Evolutionary conservation across 2,888 invertebrate genomes (phyloP), one percentile per base, ranked within the genome.

Genomic region (Eristalis intricaria): DNA sequence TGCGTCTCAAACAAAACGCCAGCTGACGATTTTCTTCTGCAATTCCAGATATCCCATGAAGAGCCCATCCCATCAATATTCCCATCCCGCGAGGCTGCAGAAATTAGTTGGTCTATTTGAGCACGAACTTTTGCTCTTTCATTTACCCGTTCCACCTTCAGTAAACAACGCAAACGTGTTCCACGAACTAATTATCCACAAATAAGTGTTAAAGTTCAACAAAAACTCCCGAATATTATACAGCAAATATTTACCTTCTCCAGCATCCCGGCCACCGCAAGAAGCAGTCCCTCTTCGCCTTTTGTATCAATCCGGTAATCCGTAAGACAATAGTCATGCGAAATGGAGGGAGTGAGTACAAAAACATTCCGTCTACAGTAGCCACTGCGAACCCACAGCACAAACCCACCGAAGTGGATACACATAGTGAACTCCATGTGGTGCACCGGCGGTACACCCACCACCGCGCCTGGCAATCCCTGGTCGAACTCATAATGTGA

Each of bases 231-330:
- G 74, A 79, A 87, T 79, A 87, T 84, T 75, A 79, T 75, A 56
- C 29, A 35, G 74, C 75, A 86, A 86, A 86, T 75, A 75, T 78
- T 83, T 86, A 40, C 74, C 65, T 32, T 19, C 38, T 26, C 4
- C 63, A 58, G n/a, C n/a, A n/a, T n/a, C n/a, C n/a, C n/a, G n/a
- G n/a, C n/a, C n/a, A n/a, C n/a, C 1, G 32, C 8, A 8, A 32
- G 32, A 5, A 32, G 23, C 65, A 56, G 22, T 26, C 50, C 58
- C 58, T 76, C 66, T 66, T 73, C 13, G 10, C 73, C 63, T 29
- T 81, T 77, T 85, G 81, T 85, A 77, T 78, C 74, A 86, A 70
- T 79, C 66, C 65, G 69, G 83, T 83, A 83, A 78, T 86, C 78
- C 82, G 38, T 50, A 63, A 79, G 78, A 87, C 87, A 87, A 87